Percentiles rank a stretch among this genome's conserved stretches.
phyloP scores from a whole-genome alignment of 2,888 invertebrate species.

The Dolichomitus sp. region DNA sequence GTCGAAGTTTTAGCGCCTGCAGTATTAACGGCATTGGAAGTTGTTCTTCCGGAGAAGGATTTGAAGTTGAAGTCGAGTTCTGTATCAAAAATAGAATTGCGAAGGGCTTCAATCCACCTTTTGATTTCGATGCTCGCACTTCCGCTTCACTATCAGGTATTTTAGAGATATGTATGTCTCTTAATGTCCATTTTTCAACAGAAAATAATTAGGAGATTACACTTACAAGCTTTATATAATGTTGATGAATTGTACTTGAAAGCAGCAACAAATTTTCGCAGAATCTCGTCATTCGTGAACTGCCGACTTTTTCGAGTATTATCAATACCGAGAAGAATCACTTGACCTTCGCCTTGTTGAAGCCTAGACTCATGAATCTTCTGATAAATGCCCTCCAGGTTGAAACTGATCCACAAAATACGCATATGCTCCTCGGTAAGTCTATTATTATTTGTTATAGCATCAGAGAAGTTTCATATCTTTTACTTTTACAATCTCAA shows the following conservation, averaged over 20 bases:
- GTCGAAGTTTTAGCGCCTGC: conserved; percentile 96
- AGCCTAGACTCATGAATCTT: conserved; percentile 92
- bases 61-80: conserved; percentile 91
- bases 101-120: conserved; percentile 97
- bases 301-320: conserved; percentile 81
- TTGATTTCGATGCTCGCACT: conserved; percentile 96
- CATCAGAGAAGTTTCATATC: not conserved
- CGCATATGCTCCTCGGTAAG: conserved; percentile 93
- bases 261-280: conserved; percentile 74
- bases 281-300: conserved; percentile 91
- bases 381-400: conserved; percentile 94
- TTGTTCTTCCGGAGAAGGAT: conserved; percentile 95
- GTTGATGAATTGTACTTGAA: not conserved
- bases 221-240: not conserved
- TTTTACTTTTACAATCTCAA: not conserved
- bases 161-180: not conserved
- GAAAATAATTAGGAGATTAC: not conserved
- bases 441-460: not conserved
- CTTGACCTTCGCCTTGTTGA: conserved; percentile 90
- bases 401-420: conserved; percentile 94
- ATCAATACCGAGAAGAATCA: conserved; percentile 77
- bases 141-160: conserved; percentile 95
- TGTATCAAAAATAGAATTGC: conserved; percentile 92
- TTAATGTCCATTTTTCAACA: not conserved
- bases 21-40: conserved; percentile 95